These are phyloP conservation scores for Bombus turneri DNA, from an alignment of 1,140 invertebrate genomes.

Conservation along the genomic window DNA sequence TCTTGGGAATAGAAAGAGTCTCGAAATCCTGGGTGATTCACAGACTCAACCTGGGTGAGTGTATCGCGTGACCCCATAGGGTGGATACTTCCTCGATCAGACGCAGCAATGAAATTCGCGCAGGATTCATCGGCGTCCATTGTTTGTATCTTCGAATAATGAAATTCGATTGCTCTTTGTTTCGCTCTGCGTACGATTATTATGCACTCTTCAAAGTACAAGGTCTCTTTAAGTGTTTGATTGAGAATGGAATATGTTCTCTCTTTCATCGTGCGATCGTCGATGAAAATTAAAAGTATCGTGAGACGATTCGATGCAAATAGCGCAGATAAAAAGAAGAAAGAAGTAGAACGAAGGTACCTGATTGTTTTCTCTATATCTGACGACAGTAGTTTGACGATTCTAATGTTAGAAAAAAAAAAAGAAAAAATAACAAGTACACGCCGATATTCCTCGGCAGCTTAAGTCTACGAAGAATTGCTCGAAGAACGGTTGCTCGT, in stretches of 20 bases:
- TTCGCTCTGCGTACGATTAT: neutral
- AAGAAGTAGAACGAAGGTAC: too few relatives aligned
- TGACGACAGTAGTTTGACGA: too few relatives aligned
- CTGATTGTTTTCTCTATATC: too few relatives aligned
- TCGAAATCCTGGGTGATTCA: constrained; percentile 55
- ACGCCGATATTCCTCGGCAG: too few relatives aligned
- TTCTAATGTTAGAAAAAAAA: too few relatives aligned
- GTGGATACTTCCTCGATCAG: constrained; percentile 32
- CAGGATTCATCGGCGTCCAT: constrained; percentile 12
- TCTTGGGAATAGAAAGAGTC: constrained; percentile 46
- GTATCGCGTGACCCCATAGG: neutral
- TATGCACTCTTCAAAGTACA: neutral
- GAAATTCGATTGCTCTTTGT: constrained; percentile 6
- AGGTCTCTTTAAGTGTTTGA: neutral
- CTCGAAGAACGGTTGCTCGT: too few relatives aligned
- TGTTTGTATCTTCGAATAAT: constrained; percentile 14
- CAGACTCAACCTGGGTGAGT: neutral
- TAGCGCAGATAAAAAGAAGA: too few relatives aligned
- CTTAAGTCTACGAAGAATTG: too few relatives aligned
- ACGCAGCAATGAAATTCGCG: neutral
- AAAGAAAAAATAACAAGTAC: too few relatives aligned
- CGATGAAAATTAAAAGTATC: neutral
- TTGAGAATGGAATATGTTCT: neutral
- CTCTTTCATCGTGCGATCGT: neutral
- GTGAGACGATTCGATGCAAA: neutral